These are phyloP conservation scores for Drosophila tsacasi DNA, from an alignment of 1,140 invertebrate species.

Conservation along the genomic window DNA sequence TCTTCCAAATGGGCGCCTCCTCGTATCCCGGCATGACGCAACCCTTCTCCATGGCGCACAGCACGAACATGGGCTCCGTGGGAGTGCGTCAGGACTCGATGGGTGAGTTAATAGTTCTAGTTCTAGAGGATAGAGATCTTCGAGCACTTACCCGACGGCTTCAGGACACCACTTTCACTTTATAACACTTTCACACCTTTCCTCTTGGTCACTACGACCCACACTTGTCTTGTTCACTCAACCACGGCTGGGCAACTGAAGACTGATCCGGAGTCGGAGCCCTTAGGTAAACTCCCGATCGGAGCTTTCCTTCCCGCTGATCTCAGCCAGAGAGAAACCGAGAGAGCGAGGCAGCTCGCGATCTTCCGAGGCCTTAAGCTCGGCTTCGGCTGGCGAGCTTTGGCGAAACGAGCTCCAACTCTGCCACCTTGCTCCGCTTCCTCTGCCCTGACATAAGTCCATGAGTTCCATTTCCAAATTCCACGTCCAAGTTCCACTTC, in stretches of 20 bases:
- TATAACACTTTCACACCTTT: neutral
- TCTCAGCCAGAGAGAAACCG: neutral
- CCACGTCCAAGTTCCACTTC: neutral
- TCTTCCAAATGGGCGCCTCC: conserved; percentile 94
- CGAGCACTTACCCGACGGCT: neutral
- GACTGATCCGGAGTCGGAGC: too few relatives aligned
- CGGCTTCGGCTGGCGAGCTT: neutral
- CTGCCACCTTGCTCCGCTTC: neutral
- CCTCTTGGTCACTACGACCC: neutral
- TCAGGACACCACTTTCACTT: too few relatives aligned
- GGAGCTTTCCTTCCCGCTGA: neutral
- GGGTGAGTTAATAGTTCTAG: conserved; percentile 88
- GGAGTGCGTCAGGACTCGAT: conserved; percentile 95
- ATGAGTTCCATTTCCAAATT: neutral
- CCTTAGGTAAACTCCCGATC: neutral
- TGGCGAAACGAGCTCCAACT: neutral
- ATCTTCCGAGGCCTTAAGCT: neutral
- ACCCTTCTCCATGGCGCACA: conserved; percentile 96
- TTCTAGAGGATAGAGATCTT: neutral
- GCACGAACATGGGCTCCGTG: conserved; percentile 94
- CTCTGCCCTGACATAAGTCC: neutral
- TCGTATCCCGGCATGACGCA: conserved; percentile 97
- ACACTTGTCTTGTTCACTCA: neutral
- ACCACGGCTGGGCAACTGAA: neutral
- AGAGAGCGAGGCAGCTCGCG: neutral